Percentiles rank a stretch among this genome's conserved stretches.
These are phyloP conservation scores for Heliopora coerulea DNA, from an alignment of 92 coral and sea anemone genomes.

Conservation along the genomic window DNA sequence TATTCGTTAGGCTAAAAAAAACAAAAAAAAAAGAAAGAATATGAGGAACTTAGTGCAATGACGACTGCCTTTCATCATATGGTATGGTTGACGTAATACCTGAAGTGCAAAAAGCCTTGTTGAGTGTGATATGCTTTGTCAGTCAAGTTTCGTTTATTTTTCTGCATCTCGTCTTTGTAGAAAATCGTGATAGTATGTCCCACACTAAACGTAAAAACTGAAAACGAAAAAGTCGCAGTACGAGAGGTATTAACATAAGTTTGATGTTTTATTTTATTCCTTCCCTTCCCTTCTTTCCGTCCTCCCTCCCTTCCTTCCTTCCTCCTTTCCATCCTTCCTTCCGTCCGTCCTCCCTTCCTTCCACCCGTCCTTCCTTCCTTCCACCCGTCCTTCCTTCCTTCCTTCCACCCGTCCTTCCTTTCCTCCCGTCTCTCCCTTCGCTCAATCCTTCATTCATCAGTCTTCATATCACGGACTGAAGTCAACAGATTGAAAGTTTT, in stretches of 20 bases:
- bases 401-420: not conserved
- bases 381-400: not conserved
- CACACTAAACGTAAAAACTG: conserved; percentile 5
- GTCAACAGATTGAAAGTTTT: no score
- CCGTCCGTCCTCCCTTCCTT: not conserved
- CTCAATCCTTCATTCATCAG: not conserved
- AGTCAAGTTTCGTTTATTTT: no score
- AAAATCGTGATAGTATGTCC: conserved; percentile 65
- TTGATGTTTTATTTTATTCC: conserved; percentile 6
- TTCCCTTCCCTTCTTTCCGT: not conserved
- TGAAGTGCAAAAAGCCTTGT: no score
- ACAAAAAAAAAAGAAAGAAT: no score
- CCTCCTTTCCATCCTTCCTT: not conserved
- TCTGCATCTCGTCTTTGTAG: conserved; percentile 47
- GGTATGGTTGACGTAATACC: no score
- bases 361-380: not conserved
- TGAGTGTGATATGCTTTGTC: no score
- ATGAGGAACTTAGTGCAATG: no score
- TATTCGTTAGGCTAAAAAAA: no score
- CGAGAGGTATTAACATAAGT: conserved; percentile 22
- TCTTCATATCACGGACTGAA: no score
- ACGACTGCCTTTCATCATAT: no score
- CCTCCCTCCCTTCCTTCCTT: not conserved
- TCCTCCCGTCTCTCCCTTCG: not conserved
- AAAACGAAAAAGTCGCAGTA: conserved; percentile 23